phyloP scores from a whole-genome alignment of 2,797 vertebrate genomes.

The Sphenopsis melanotis region DNA sequence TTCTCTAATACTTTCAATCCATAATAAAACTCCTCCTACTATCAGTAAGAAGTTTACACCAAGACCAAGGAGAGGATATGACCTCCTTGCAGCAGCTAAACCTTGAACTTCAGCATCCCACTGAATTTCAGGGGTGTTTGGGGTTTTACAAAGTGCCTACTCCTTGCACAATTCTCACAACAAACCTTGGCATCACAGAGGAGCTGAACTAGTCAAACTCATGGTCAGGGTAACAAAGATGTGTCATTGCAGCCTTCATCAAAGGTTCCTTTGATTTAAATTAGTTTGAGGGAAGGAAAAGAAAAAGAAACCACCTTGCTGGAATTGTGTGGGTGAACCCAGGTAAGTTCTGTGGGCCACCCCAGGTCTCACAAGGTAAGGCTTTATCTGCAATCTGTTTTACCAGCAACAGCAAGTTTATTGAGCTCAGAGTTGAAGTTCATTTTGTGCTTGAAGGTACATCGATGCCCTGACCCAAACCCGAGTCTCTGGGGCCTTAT shows the following conservation, averaged over 20 bases:
- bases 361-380: not conserved
- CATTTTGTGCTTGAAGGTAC: not conserved
- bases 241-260: not conserved
- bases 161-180: not conserved
- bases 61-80: not conserved
- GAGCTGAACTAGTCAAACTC: not conserved
- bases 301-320: not conserved
- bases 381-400: not conserved
- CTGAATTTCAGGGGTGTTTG: not conserved
- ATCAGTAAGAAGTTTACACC: not conserved
- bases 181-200: not conserved
- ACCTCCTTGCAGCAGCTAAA: not conserved
- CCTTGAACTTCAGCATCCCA: not conserved
- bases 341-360: not conserved
- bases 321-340: not conserved
- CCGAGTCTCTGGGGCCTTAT: not conserved
- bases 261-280: not conserved
- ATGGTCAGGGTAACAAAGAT: not conserved
- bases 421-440: not conserved
- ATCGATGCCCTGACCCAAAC: not conserved
- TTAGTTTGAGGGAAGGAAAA: not conserved
- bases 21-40: not conserved
- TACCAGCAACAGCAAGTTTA: not conserved
- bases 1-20: not conserved
- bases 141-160: not conserved